Base-by-base conservation (phyloP, 2,797 vertebrate genomes). In the Sebastes alutus region DNA sequence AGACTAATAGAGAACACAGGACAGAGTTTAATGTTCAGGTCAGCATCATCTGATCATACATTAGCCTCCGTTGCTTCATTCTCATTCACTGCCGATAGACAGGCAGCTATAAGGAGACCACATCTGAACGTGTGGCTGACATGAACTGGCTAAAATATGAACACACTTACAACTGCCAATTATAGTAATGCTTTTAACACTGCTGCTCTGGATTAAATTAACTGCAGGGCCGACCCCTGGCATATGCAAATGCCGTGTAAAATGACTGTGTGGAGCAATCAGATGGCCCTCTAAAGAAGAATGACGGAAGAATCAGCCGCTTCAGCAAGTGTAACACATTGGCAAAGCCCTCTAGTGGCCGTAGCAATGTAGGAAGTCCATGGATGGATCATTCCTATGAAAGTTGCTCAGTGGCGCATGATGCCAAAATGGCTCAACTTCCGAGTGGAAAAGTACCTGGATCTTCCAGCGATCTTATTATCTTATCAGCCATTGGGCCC, bases 141-240 rank as follows among this genome's bases (percentile, higher is more conserved):
- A 88, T 82, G 87, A 84, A 72, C 82, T 82, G 68, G 42, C 70
- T 94, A 92, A 96, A 96, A 96, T 92, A 95, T 94, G 94, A 92
- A 88, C 84, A 81, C 82, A 77, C 93, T 93, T 92, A 91, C 88
- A 91, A 90, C 93, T 92, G 84, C 91, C 95, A 96, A 96, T 96
- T 96, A 96, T 78, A 90, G 92, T 96, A 96, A 97, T 96, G 96
- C 96, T 96, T 97, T 88, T 65, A 71, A 67, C 64, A 56, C 70
- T 3, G 63, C 67, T 35, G 52, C 56, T 78, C 49, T 46, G 61
- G 60, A 63, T 78, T 54, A 42, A 80, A 78, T 81, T 63, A 81
- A 78, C 95, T 95, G 91, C 66, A 73, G 29, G 20, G 92, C 52
- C 12, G 13, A 68, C 56, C 78, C 23, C 27, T 72, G 56, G 46